Percentiles rank a stretch among this genome's conserved stretches.
These are phyloP conservation scores for Tetragonula carbonaria DNA, from an alignment of 2,888 invertebrate genomes.

Conservation along the genomic window DNA sequence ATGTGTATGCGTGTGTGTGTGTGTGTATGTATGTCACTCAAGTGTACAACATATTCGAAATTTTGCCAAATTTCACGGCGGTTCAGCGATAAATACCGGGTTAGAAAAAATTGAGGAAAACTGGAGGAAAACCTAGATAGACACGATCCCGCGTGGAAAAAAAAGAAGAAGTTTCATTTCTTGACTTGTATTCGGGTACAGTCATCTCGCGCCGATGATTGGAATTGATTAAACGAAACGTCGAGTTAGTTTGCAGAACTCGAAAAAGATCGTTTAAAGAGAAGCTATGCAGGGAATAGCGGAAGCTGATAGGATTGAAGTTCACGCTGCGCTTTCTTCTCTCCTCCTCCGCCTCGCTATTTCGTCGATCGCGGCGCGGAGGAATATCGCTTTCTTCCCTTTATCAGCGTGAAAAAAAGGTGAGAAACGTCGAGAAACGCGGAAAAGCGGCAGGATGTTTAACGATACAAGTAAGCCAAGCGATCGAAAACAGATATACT, in stretches of 20 bases:
- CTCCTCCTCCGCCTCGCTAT: neutral
- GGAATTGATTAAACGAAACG: slow-evolving; percentile 31
- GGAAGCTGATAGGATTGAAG: slow-evolving; percentile 43
- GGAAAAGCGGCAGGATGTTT: slow-evolving; percentile 26
- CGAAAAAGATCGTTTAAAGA: slow-evolving; percentile 42
- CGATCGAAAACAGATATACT: slow-evolving; percentile 40
- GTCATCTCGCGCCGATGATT: neutral
- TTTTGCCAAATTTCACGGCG: neutral
- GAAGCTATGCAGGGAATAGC: slow-evolving; percentile 1
- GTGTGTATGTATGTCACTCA: no score
- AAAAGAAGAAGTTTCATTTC: neutral
- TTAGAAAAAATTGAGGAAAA: neutral
- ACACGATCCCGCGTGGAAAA: neutral
- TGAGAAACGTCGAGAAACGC: slow-evolving; percentile 37
- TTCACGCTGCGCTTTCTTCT: slow-evolving; percentile 16
- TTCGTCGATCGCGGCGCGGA: slow-evolving; percentile 16
- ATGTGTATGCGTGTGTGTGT: neutral
- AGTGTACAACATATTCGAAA: neutral
- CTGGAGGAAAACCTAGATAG: neutral
- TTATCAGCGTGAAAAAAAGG: slow-evolving; percentile 39
- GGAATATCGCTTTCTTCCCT: slow-evolving; percentile 17
- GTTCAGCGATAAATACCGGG: slow-evolving; percentile 14
- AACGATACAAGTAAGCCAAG: slow-evolving; percentile 35
- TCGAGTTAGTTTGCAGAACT: slow-evolving; percentile 15
- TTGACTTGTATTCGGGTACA: neutral